phyloP scores from a whole-genome alignment of 1,140 invertebrate species.

The Nomia melanderi region DNA sequence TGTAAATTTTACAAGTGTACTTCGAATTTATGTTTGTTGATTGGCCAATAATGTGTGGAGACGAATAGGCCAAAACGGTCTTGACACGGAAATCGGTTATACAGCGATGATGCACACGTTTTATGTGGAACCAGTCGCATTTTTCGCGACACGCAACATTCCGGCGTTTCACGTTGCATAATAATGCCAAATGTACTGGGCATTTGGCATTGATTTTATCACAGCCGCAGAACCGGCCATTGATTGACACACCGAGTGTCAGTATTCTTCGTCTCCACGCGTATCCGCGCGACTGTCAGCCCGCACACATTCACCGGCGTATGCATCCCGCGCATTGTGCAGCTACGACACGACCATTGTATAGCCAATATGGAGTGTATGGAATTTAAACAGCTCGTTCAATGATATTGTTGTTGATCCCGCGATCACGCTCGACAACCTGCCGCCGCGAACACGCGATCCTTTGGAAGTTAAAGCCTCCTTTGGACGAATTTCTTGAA shows the following conservation, averaged over 20 bases:
- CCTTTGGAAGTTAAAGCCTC: background rate
- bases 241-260: conserved; percentile 15
- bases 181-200: background rate
- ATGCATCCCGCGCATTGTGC: conserved; percentile 31
- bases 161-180: background rate
- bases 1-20: no score
- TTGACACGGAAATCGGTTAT: background rate
- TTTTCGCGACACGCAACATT: background rate
- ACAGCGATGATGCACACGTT: background rate
- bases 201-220: conserved; percentile 1
- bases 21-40: no score
- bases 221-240: background rate
- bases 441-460: background rate
- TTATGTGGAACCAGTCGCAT: background rate
- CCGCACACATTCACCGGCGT: conserved; percentile 10
- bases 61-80: no score
- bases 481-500: no score
- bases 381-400: conserved; percentile 50
- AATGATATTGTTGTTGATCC: conserved; percentile 41
- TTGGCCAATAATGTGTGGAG: no score
- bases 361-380: conserved; percentile 36
- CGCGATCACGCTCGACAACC: background rate
- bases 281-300: background rate
- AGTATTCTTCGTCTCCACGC: background rate
- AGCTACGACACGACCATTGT: conserved; percentile 41